Conservation (phyloP, 2,888 invertebrate genomes). For the Megalurothrips usitatus region DNA sequence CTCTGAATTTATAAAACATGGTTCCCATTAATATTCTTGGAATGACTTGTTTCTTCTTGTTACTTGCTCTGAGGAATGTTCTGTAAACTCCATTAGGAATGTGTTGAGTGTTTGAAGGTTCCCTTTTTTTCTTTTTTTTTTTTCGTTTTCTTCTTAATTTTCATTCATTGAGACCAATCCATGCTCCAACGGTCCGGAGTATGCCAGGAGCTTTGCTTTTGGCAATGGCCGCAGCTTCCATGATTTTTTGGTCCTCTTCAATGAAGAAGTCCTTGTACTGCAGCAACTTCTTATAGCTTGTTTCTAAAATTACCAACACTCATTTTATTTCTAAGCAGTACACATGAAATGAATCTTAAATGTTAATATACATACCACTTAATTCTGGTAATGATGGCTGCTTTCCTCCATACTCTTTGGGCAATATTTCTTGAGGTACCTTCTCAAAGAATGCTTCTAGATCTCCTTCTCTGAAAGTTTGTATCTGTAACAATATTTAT, state of each 20-base stretch:
- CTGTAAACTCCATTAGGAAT: too few species aligned
- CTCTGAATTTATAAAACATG: too few species aligned
- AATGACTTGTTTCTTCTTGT: neutral
- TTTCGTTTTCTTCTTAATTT: too few species aligned
- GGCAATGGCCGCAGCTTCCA: neutral
- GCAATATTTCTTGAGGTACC: slow-evolving; percentile 37
- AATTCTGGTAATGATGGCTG: slow-evolving; percentile 36
- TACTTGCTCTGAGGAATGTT: neutral
- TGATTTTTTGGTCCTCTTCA: slow-evolving; percentile 37
- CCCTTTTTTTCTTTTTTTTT: neutral
- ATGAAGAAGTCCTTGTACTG: slow-evolving; percentile 38
- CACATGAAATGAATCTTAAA: neutral
- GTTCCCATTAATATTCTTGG: neutral
- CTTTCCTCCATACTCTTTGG: slow-evolving; percentile 39
- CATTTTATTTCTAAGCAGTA: neutral
- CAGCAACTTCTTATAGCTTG: slow-evolving; percentile 32
- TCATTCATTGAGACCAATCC: neutral
- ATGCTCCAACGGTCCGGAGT: neutral
- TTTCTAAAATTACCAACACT: slow-evolving; percentile 24
- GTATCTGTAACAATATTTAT: slow-evolving; percentile 30
- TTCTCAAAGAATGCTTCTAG: slow-evolving; percentile 36
- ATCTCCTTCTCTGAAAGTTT: slow-evolving; percentile 33
- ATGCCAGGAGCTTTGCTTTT: neutral
- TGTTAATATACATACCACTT: slow-evolving; percentile 34
- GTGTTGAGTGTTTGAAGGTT: neutral